Evolutionary conservation across 1,140 invertebrate genomes (phyloP), one percentile per base, ranked within the genome.

Genomic region (Holotrichia oblita): DNA sequence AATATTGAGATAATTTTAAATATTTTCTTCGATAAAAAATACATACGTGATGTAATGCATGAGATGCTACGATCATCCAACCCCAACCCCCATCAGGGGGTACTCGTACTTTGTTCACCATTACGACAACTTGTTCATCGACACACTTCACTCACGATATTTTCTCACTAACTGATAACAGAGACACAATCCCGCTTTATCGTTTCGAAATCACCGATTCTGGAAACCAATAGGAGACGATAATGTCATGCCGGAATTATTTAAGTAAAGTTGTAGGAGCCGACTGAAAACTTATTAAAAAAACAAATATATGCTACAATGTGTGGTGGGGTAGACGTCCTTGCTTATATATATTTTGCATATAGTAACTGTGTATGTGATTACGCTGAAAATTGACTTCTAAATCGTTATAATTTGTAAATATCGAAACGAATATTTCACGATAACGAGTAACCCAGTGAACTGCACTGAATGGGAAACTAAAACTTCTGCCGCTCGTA

Each of bases 1-100:
- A n/a, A n/a, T n/a, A n/a, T n/a, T n/a, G n/a, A n/a, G n/a, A n/a
- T n/a, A n/a, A n/a, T 34, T 34, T 34, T 2, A 34, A 34, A 34
- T 34, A 34, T 34, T 34, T 34, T 34, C 2, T 34, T 34, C 27
- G 4, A 4, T 34, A 34, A 34, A 34, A 34, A 34, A 34, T 77
- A 76, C 41, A 0, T 76, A 76, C 75, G 17, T 76, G 75, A 48
- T 76, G 75, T 55, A 76, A 55, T 76, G 40, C 75, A 69, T 77
- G 41, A 8, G 76, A 55, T 4, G 55, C 14, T 6, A 77, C n/a
- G 10, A 77, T 69, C 76, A 77, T 77, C 76, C 76, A 77, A 69
- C 76, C 76, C 48, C 59, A 77, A 61, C 76, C 76, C 40, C 76
- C 76, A 69, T 77, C 76, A 17, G 76, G 76, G 41, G 75, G 75